These are phyloP conservation scores for Columbina picui DNA, from an alignment of 2,113 vertebrate species.

Conservation along the genomic window DNA sequence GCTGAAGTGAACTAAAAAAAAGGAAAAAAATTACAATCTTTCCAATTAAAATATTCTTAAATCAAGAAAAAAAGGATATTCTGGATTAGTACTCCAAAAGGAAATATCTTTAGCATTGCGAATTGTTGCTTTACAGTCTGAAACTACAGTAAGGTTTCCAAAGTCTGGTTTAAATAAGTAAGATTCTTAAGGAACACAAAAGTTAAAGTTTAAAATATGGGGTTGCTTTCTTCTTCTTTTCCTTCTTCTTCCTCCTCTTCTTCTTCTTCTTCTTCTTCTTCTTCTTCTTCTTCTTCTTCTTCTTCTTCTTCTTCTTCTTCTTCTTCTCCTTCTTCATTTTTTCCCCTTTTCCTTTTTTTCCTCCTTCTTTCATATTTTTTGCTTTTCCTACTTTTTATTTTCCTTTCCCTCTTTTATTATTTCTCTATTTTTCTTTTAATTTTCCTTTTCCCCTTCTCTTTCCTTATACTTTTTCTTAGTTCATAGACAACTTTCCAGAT, in stretches of 20 bases:
- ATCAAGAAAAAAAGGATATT: neutral
- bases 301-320: neutral
- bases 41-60: constrained; percentile 62
- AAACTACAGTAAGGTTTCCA: constrained; percentile 1
- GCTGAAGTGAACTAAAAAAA: neutral
- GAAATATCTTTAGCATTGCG: constrained; percentile 51
- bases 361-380: no score
- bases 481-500: neutral
- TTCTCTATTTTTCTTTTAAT: neutral
- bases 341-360: neutral
- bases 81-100: constrained; percentile 25
- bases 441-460: fast-evolving
- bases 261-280: no score
- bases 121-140: constrained; percentile 37
- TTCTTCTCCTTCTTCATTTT: neutral
- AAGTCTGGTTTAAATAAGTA: constrained; percentile 55
- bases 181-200: neutral
- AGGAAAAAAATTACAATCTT: neutral
- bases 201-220: neutral
- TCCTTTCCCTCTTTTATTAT: no score
- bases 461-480: neutral
- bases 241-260: neutral
- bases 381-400: neutral
- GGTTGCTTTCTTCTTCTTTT: neutral
- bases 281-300: no score